Conservation (phyloP, 2,797 vertebrate genomes). For the Podargus strigoides region DNA sequence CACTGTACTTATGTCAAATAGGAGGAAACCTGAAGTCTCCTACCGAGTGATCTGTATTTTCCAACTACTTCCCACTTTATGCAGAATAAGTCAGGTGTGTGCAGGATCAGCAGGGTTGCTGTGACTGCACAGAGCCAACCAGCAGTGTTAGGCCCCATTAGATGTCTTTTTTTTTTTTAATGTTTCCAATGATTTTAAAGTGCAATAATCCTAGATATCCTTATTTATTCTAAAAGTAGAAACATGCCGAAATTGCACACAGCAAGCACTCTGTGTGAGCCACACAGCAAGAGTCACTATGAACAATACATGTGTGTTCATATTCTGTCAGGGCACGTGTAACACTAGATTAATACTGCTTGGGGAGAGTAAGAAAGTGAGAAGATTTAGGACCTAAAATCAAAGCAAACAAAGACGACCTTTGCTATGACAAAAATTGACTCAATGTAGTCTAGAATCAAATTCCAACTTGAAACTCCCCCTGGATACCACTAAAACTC, state of each 20-base stretch:
- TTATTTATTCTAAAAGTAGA: not conserved
- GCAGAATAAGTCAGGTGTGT: not conserved
- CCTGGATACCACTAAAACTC: not conserved
- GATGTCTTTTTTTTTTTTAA: not conserved
- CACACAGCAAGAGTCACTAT: not conserved
- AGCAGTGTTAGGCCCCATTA: not conserved
- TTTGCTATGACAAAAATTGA: not conserved
- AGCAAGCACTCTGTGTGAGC: not conserved
- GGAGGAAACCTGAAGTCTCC: not conserved
- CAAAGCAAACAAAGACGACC: not conserved
- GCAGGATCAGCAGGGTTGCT: not conserved
- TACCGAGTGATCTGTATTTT: not conserved
- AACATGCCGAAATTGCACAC: rapidly evolving
- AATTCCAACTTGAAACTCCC: not conserved
- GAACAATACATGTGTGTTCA: not conserved
- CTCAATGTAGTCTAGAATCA: not conserved
- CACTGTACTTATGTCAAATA: not conserved
- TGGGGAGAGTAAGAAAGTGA: not conserved
- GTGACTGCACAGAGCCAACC: not conserved
- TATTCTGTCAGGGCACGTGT: not conserved
- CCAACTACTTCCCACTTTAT: not conserved
- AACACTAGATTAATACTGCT: not conserved
- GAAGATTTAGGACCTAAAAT: not conserved
- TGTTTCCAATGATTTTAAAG: not conserved
- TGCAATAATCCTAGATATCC: not conserved